phyloP scores from a whole-genome alignment of 2,113 vertebrate genomes.

The Petaurus breviceps region DNA sequence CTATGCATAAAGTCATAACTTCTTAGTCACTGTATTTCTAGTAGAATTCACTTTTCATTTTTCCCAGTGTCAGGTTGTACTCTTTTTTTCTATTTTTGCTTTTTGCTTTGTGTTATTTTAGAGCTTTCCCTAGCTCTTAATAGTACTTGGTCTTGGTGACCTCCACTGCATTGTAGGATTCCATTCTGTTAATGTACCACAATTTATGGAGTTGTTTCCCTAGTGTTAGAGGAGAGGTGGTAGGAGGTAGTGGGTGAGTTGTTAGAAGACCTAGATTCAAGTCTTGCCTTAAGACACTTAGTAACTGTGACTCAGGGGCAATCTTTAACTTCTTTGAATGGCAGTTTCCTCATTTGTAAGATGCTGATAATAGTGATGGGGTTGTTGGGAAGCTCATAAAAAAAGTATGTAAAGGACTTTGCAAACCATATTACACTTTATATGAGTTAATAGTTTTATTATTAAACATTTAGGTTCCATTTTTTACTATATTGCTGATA shows the following conservation, averaged over 20 bases:
- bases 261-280: not conserved
- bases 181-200: not conserved
- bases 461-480: not conserved
- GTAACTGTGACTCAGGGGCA: not conserved
- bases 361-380: not conserved
- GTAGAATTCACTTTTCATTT: not conserved
- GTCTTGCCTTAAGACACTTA: not conserved
- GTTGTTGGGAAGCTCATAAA: not conserved
- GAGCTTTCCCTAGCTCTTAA: not conserved
- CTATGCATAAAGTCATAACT: not conserved
- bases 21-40: not conserved
- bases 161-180: too few relatives aligned
- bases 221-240: not conserved
- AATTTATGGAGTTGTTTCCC: not conserved
- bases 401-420: not conserved
- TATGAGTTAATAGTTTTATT: not conserved
- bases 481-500: not conserved
- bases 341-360: not conserved
- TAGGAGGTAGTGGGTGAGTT: not conserved
- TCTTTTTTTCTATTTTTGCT: not conserved
- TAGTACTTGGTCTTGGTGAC: not conserved
- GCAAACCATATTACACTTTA: not conserved
- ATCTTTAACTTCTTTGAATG: not conserved
- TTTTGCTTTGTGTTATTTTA: not conserved
- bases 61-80: not conserved